phyloP scores from a whole-genome alignment of 2,888 invertebrate species.

The Synergus umbraculus region DNA sequence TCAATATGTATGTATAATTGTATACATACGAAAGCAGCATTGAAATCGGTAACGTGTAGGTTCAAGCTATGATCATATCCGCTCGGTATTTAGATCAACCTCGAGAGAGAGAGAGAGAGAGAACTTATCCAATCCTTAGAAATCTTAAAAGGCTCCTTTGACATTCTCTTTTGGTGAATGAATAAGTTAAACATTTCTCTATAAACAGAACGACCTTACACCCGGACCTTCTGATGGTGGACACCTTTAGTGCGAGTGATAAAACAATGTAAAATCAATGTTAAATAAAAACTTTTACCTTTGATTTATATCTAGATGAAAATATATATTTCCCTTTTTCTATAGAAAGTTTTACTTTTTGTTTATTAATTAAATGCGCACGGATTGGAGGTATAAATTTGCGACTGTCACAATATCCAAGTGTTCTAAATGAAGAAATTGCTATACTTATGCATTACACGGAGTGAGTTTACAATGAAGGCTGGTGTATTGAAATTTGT shows the following conservation, averaged over 20 bases:
- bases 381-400: neutral
- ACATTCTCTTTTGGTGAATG: conserved; percentile 2
- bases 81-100: conserved; percentile 65
- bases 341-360: neutral
- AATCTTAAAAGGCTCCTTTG: conserved; percentile 2
- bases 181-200: neutral
- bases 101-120: conserved; percentile 29
- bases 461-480: neutral
- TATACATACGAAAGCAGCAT: neutral
- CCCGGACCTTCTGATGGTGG: neutral
- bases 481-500: conserved; percentile 55
- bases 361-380: neutral
- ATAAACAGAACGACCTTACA: neutral
- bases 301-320: too few relatives aligned
- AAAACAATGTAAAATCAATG: neutral
- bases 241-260: neutral
- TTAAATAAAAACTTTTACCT: neutral
- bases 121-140: neutral
- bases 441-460: neutral
- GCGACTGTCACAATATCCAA: neutral
- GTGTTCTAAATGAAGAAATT: conserved; percentile 1
- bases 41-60: conserved; percentile 54
- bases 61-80: conserved; percentile 64
- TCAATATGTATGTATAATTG: neutral
- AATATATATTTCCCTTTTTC: neutral